phyloP scores from a whole-genome alignment of 2,797 vertebrate genomes.

The Sebastes vulpes region DNA sequence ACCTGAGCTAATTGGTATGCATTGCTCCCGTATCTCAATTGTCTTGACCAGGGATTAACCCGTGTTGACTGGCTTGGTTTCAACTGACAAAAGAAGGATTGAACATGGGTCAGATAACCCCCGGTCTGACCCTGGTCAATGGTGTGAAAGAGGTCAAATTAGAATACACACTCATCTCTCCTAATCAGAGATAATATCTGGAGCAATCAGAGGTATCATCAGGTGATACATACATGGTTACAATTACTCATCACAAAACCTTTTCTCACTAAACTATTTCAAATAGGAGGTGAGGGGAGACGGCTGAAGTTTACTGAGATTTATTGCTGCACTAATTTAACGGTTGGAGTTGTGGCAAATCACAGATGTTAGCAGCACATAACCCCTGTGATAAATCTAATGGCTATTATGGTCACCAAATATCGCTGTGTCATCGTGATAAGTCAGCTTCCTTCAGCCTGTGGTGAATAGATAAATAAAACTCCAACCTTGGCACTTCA shows the following conservation, averaged over 20 bases:
- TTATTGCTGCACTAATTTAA: not conserved
- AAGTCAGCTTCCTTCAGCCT: not conserved
- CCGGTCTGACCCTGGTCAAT: too few species aligned
- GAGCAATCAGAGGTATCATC: not conserved
- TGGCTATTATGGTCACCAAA: not conserved
- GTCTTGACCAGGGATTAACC: too few species aligned
- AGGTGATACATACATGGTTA: not conserved
- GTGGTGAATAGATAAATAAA: not conserved
- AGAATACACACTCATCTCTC: not conserved
- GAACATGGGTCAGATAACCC: too few species aligned
- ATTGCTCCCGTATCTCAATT: too few species aligned
- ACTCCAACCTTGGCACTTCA: not conserved
- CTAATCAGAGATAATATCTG: not conserved
- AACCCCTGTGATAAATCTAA: constrained; percentile 1
- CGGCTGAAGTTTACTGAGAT: not conserved
- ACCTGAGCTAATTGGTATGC: too few species aligned
- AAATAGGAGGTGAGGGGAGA: not conserved
- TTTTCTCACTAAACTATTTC: not conserved
- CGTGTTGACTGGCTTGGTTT: too few species aligned
- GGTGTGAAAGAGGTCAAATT: too few species aligned
- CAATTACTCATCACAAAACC: not conserved
- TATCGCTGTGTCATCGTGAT: not conserved
- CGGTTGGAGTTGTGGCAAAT: not conserved
- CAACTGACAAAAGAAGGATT: too few species aligned
- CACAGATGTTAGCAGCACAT: not conserved